Conservation (phyloP, 1,140 invertebrate species). For the Lordiphosa stackelbergi region DNA sequence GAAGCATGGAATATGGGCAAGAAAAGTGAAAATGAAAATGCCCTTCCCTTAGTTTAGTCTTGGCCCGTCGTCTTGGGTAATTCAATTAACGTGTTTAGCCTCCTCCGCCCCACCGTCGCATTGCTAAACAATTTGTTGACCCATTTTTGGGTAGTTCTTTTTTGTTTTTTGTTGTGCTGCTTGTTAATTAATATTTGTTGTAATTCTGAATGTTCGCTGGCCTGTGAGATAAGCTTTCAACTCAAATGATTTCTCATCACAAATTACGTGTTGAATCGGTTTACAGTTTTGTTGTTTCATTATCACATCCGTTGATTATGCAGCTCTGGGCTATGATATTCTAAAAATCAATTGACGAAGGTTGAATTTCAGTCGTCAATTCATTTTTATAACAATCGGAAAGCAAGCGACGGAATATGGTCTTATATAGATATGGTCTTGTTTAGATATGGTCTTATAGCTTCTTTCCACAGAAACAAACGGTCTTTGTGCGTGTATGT, state of each 20-base stretch:
- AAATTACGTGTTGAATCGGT: constrained; percentile 31
- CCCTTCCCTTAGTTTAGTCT: constrained; percentile 9
- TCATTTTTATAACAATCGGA: too few species aligned
- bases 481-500: too few species aligned
- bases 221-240: constrained; percentile 23
- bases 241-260: constrained; percentile 2
- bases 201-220: constrained; percentile 29
- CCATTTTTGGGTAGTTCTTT: constrained; percentile 24
- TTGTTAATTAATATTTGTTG: constrained; percentile 59
- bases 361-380: too few species aligned
- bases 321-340: too few species aligned
- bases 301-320: constrained; percentile 9
- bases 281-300: constrained; percentile 25
- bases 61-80: constrained; percentile 40
- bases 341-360: too few species aligned
- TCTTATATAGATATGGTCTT: too few species aligned
- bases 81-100: constrained; percentile 52
- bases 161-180: constrained; percentile 32
- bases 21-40: constrained; percentile 38
- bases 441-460: too few species aligned
- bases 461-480: too few species aligned
- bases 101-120: background rate
- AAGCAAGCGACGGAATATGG: too few species aligned
- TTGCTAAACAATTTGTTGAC: constrained; percentile 29
- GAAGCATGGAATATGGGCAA: constrained; percentile 24